Base-by-base conservation (phyloP, 92 coral and sea anemone genomes). In the Muricea muricata region DNA sequence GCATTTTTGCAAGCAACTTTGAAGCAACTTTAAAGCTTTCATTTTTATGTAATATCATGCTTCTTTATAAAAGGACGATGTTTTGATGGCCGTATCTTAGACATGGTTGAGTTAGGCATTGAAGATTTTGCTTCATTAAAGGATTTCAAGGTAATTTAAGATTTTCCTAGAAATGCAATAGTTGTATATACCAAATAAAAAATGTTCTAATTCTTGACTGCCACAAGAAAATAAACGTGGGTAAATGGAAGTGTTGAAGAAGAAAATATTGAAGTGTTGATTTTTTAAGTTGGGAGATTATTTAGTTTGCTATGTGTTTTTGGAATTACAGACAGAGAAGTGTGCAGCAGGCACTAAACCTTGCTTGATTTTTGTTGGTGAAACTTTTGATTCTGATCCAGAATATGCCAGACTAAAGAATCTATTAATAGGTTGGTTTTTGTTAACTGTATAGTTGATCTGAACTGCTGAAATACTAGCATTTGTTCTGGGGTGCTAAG, bases 61-160 rank as follows among this genome's bases (percentile, higher is more conserved):
- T n/a, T n/a, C n/a, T n/a, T n/a, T n/a, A n/a, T n/a, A n/a, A n/a
- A 29, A 95, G 98, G 98, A 11, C 93, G 98, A 61, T 91, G 86
- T 68, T 95, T 90, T 87, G 97, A 95, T 90, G 97, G 98, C 26
- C 98, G 93, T 82, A 88, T 95, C 24, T 88, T 95, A 24, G 98
- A 95, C 79, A 91, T 95, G 97, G 50, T 95, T 48, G 98, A 95
- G 83, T 82, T 95, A 35, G 98, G 98, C 50, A 92, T 95, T 66
- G 93, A 86, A 17, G 92, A 79, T 65, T 95, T 91, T 82, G 63
- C 78, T 66, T 82, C 98, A 21, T 81, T 93, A 41, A 91, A 85
- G 29, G 84, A 91, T 30, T 90, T 95, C 4, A 92, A 95, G 92
- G 98, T 95, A 68, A 71, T 73, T 29, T 56, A 28, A 54, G 4